Evolutionary conservation across 2,113 vertebrate species (phyloP).

Genomic region (Paramormyrops kingsleyae): DNA sequence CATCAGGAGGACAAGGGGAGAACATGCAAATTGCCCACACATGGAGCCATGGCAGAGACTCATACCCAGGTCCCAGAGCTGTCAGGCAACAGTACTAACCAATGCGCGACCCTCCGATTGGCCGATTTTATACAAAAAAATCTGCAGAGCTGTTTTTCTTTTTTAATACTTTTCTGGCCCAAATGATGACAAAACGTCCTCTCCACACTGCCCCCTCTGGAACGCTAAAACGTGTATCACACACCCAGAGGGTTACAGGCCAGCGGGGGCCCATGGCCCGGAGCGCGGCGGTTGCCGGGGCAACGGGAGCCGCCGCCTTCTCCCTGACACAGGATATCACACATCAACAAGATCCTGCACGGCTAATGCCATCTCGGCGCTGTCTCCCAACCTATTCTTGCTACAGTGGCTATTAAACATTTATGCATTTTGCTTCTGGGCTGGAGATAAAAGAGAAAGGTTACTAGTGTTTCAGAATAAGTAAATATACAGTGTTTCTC

Average conservation of each 20-base stretch:
- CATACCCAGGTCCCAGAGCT: background rate
- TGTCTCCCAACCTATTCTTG: background rate
- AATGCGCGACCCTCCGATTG: background rate
- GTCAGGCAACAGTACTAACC: background rate
- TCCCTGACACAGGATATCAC: background rate
- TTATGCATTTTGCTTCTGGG: background rate
- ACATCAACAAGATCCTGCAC: background rate
- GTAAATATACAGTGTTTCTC: constrained; percentile 5
- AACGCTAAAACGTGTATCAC: background rate
- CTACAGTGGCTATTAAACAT: constrained; percentile 9
- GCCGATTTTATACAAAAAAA: background rate
- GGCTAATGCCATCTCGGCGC: background rate
- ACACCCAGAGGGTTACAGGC: background rate
- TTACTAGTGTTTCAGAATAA: background rate
- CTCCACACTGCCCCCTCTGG: background rate
- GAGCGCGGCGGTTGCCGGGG: background rate
- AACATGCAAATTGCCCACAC: background rate
- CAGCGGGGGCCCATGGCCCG: background rate
- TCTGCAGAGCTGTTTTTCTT: background rate
- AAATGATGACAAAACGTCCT: background rate
- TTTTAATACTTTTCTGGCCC: background rate
- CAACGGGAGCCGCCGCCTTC: background rate
- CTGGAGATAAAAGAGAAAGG: background rate
- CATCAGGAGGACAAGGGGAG: background rate
- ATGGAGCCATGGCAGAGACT: background rate